These are phyloP conservation scores for Pseudochirops corinnae DNA, from an alignment of 2,797 vertebrate species.

Conservation along the genomic window DNA sequence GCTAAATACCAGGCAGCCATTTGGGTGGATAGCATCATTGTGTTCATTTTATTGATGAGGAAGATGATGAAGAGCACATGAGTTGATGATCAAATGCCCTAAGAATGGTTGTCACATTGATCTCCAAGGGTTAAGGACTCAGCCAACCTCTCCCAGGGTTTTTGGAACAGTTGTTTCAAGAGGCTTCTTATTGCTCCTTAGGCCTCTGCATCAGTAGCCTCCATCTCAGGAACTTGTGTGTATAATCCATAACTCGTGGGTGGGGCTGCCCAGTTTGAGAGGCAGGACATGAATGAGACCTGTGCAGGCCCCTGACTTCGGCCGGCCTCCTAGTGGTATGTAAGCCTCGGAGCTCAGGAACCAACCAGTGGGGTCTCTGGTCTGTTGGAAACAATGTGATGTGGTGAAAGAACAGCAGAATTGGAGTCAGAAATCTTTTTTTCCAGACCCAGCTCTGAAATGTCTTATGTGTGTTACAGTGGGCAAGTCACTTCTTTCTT, in stretches of 20 bases:
- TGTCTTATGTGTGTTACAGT: not conserved
- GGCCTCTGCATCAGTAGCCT: not conserved
- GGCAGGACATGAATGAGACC: not conserved
- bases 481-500: conserved; percentile 29
- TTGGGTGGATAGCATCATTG: not conserved
- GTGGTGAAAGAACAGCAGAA: not conserved
- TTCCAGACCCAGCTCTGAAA: not conserved
- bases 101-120: not conserved
- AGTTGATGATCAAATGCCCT: too few species aligned
- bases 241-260: not conserved
- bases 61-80: not conserved
- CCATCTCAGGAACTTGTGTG: not conserved
- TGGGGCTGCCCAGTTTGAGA: not conserved
- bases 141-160: not conserved
- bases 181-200: not conserved
- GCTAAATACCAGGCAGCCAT: not conserved
- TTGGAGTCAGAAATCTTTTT: not conserved
- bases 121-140: not conserved
- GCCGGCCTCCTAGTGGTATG: not conserved
- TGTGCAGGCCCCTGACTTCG: not conserved
- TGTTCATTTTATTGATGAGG: not conserved
- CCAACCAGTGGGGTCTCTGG: not conserved
- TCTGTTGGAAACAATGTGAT: not conserved
- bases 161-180: not conserved
- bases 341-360: not conserved